Evolutionary conservation across 92 coral and sea anemone species (phyloP), one percentile per base, ranked within the genome.

Genomic region (Epizoanthus stellaris): DNA sequence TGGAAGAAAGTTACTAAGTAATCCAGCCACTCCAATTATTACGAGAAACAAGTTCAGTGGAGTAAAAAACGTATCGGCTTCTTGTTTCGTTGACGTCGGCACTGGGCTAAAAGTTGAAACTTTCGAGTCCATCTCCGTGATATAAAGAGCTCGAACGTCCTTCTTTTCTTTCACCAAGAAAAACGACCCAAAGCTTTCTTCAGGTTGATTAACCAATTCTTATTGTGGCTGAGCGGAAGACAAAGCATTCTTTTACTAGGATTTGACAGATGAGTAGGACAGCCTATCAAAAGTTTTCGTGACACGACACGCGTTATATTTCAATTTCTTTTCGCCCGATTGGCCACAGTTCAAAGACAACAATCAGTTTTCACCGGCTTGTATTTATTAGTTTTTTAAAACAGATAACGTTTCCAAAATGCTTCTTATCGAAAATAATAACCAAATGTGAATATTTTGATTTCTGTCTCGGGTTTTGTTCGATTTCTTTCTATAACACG

Each of bases 1-100:
- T 30, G 98, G 89, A 19, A 94, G 82, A 64, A 88, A 80, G 68
- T 90, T 94, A 10, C 91, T 69, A 21, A 75, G 19, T n/a, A 94
- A 69, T 34, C 95, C 95, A 5, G 82, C 77, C 47, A 76, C 68
- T 34, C 93, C 95, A 20, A 76, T 85, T 12, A 88, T 76, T 20
- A 85, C 63, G 63, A 94, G 80, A 70, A 82, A 94, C 60, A 90
- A 63, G 77, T 92, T 92, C 68, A 94, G 87, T 10, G 94, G 87
- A 21, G 77, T 89, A 23, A 77, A 73, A 81, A 90, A 89, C 12
- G 85, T 70, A 52, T 45, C 59, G 3, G 6, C 62, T 62, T 79
- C 72, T 20, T 21, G 60, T 62, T 17, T 43, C 49, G 71, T 64
- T 79, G 83, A 58, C 15, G 61, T 43, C 70, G 70, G 49, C 59